A percentile compares a stretch with the other conserved stretches of the same genome.
phyloP scores from a whole-genome alignment of 2,888 invertebrate species.

The Hydraecia micacea region DNA sequence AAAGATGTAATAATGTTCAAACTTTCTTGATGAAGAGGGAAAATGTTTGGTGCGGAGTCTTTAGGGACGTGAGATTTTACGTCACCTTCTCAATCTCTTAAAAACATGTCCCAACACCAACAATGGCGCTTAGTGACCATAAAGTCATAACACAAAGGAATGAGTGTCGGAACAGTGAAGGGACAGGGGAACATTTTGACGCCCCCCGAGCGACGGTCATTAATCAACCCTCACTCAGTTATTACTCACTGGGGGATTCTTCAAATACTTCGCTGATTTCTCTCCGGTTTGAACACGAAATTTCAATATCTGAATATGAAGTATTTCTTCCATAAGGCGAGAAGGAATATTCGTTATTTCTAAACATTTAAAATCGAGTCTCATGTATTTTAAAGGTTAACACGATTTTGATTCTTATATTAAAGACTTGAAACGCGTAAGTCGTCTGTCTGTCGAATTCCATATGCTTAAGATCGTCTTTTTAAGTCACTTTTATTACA shows the following conservation, averaged over 20 bases:
- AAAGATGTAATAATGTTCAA: constrained; percentile 33
- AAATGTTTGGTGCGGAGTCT: neutral
- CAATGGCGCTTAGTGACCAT: constrained; percentile 63
- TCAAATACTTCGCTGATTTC: constrained; percentile 62
- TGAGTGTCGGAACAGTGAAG: constrained; percentile 58
- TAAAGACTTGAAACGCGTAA: constrained; percentile 9
- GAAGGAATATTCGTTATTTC: constrained; percentile 34
- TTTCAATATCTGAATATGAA: constrained; percentile 61
- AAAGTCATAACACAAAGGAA: constrained; percentile 59
- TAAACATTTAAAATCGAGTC: constrained; percentile 36
- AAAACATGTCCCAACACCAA: constrained; percentile 31
- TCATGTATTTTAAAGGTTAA: constrained; percentile 12
- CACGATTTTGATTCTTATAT: constrained; percentile 29
- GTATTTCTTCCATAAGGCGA: constrained; percentile 51
- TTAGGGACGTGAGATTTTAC: neutral
- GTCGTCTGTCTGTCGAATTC: neutral
- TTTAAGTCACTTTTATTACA: constrained; percentile 6
- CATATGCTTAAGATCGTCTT: neutral
- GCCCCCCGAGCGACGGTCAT: constrained; percentile 61
- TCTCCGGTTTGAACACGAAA: constrained; percentile 49
- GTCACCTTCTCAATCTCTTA: constrained; percentile 9
- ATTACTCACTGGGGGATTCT: constrained; percentile 66
- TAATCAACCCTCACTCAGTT: constrained; percentile 68
- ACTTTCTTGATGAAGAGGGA: constrained; percentile 27
- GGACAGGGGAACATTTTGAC: constrained; percentile 64